Percentiles rank a stretch among this genome's conserved stretches.
Conservation (phyloP, 2,888 invertebrate genomes). For the Leptopilina syphax region DNA sequence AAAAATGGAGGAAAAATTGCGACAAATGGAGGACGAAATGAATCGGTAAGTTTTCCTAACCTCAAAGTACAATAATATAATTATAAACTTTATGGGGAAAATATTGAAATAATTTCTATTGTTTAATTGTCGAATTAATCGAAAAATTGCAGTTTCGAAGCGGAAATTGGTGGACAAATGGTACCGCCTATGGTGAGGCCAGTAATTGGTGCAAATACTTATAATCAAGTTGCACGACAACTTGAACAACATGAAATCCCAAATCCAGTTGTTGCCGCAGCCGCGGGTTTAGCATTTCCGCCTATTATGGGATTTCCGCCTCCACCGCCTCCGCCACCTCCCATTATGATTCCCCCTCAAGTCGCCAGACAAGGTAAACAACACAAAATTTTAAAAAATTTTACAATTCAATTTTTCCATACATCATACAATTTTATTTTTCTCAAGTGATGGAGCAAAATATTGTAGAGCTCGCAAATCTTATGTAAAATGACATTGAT, state of each 20-base stretch:
- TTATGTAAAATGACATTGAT: no score
- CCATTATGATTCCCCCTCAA: conserved; percentile 85
- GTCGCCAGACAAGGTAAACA: conserved; percentile 77
- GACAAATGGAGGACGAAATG: conserved; percentile 95
- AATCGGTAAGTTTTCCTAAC: conserved; percentile 81
- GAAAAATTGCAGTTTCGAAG: conserved; percentile 81
- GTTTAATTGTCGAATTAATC: no score
- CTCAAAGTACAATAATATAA: neutral
- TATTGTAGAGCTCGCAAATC: no score
- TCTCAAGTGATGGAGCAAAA: no score
- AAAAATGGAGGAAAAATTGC: conserved; percentile 80
- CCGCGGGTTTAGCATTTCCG: conserved; percentile 75
- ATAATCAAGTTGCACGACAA: conserved; percentile 83
- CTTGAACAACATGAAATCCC: conserved; percentile 80
- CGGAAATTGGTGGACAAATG: conserved; percentile 86
- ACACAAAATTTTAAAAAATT: neutral
- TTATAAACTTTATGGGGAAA: no score
- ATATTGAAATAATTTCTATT: no score
- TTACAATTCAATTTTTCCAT: no score
- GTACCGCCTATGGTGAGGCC: conserved; percentile 80
- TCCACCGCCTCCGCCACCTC: conserved; percentile 84
- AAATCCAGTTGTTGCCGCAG: conserved; percentile 72
- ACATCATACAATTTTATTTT: no score
- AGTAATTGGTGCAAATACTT: conserved; percentile 86
- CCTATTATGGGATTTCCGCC: conserved; percentile 80